A percentile compares a stretch with the other conserved stretches of the same genome.
phyloP scores from a whole-genome alignment of 2,797 vertebrate genomes.

The Pseudomugil gertrudae region DNA sequence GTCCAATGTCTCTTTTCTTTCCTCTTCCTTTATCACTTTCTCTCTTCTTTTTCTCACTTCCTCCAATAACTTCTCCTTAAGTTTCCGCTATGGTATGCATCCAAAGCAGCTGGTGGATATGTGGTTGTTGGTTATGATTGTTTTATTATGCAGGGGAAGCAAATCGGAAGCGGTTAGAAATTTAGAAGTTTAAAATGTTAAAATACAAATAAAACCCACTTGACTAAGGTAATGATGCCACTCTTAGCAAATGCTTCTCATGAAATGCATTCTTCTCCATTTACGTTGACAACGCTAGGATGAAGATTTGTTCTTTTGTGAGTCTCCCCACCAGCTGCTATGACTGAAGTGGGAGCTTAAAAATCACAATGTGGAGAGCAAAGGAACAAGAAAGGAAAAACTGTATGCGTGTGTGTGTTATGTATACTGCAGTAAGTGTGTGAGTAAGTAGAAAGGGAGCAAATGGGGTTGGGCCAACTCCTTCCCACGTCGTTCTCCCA shows the following conservation, averaged over 20 bases:
- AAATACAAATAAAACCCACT: constrained; percentile 4
- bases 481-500: constrained; percentile 30
- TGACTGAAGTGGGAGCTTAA: constrained; percentile 15
- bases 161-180: not conserved
- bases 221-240: constrained; percentile 3
- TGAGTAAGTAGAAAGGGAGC: not conserved
- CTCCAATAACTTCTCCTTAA: not conserved
- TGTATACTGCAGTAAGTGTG: constrained; percentile 21
- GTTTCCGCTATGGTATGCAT: not conserved
- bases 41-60: too few species aligned
- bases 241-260: not conserved
- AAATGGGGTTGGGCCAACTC: constrained; percentile 13
- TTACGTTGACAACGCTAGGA: constrained; percentile 13
- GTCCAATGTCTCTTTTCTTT: too few species aligned
- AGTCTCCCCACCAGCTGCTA: constrained; percentile 17
- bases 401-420: constrained; percentile 17
- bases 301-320: constrained; percentile 14
- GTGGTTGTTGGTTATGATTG: not conserved
- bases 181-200: too few species aligned
- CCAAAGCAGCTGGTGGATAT: not conserved
- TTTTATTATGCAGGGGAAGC: not conserved
- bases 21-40: too few species aligned
- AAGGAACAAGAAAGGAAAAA: constrained; percentile 3
- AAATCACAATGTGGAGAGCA: not conserved
- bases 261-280: constrained; percentile 1